phyloP scores from a whole-genome alignment of 2,113 vertebrate genomes.

The Callopanchax toddi region DNA sequence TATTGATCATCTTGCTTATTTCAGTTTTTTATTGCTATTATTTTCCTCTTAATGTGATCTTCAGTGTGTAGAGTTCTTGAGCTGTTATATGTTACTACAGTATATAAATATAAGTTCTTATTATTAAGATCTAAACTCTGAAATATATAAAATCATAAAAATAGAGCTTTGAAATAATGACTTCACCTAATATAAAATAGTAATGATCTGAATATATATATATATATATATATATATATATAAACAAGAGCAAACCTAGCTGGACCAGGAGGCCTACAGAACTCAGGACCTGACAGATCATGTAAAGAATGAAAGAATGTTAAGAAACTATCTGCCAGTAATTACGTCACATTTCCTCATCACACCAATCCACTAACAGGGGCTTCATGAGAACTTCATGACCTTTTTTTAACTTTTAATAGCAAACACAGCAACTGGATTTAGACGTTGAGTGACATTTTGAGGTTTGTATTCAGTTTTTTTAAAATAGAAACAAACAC shows the following conservation, averaged over 20 bases:
- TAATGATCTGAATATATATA: neutral
- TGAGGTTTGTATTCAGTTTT: slow-evolving; percentile 2
- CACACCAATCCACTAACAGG: neutral
- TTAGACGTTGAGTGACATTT: neutral
- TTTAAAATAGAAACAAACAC: neutral
- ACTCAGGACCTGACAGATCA: neutral
- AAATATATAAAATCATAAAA: too few species aligned
- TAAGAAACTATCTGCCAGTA: neutral
- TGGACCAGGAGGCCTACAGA: neutral
- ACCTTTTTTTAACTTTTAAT: neutral
- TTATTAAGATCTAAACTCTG: too few species aligned
- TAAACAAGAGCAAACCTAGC: neutral
- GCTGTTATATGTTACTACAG: neutral
- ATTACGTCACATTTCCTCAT: neutral
- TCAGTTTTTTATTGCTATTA: too few species aligned
- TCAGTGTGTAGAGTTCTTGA: too few species aligned
- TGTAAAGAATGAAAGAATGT: neutral
- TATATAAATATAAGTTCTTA: too few species aligned
- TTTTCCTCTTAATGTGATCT: too few species aligned
- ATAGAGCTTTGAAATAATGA: neutral
- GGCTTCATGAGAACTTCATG: neutral
- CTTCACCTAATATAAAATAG: neutral
- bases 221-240: too few species aligned
- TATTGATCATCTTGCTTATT: too few species aligned
- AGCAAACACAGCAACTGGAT: neutral